phyloP scores from a whole-genome alignment of 1,140 invertebrate species.

The Alviniconcha marisindica region DNA sequence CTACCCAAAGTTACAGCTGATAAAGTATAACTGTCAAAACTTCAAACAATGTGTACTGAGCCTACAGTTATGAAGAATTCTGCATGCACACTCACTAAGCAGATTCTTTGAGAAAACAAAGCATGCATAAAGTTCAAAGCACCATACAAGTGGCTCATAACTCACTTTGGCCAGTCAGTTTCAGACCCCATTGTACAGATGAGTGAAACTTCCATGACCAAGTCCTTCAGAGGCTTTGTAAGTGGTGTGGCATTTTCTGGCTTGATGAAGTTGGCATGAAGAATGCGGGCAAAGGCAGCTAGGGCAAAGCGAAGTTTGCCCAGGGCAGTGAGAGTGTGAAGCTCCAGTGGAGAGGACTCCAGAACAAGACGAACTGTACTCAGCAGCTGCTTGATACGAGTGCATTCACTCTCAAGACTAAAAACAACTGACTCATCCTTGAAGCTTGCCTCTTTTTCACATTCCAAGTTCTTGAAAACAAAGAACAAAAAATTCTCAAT shows the following conservation, averaged over 20 bases:
- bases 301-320: constrained; percentile 1
- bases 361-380: not conserved
- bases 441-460: constrained; percentile 14
- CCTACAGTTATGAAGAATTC: no score
- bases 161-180: not conserved
- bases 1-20: no score
- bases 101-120: no score
- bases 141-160: no score
- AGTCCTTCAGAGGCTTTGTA: not conserved
- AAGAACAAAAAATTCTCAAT: no score
- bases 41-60: no score
- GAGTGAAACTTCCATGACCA: not conserved
- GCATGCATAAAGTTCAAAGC: no score
- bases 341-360: not conserved
- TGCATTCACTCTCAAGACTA: not conserved
- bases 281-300: not conserved
- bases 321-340: not conserved
- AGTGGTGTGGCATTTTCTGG: not conserved
- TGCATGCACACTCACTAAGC: no score
- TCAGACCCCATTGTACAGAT: not conserved
- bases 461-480: not conserved
- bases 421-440: not conserved
- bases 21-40: no score
- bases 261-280: not conserved
- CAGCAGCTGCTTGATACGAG: not conserved